Evolutionary conservation across 2,113 vertebrate species (phyloP).

Genomic region (Thalassarche chlororhynchos): DNA sequence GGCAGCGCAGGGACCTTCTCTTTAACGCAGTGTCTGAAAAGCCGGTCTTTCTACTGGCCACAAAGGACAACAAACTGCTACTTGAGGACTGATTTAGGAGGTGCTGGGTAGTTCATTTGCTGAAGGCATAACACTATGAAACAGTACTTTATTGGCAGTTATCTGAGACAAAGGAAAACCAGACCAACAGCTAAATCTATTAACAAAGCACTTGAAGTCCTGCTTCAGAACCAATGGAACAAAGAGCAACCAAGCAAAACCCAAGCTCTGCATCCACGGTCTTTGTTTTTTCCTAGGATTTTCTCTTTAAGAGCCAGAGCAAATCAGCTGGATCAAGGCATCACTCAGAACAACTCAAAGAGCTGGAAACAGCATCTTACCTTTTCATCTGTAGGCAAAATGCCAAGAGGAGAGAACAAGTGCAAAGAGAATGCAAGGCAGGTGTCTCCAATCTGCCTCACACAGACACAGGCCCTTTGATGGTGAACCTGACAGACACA

Average conservation of each 20-base stretch:
- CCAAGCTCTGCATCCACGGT: background rate
- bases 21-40: background rate
- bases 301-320: background rate
- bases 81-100: background rate
- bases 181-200: background rate
- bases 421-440: background rate
- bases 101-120: background rate
- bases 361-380: conserved; percentile 31
- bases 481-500: background rate
- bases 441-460: background rate
- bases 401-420: background rate
- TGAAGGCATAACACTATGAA: background rate
- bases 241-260: background rate
- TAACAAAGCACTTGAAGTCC: background rate
- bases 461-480: background rate
- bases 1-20: background rate
- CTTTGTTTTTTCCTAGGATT: background rate
- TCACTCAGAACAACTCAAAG: conserved; percentile 4
- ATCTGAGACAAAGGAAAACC: background rate
- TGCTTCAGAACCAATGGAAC: background rate
- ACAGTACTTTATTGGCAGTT: conserved; percentile 8
- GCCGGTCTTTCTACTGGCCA: background rate
- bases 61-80: background rate
- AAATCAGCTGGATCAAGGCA: conserved; percentile 1
- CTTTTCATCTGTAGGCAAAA: conserved; percentile 21